Conservation (phyloP, 2,113 vertebrate genomes). For the Nanorana parkeri region DNA sequence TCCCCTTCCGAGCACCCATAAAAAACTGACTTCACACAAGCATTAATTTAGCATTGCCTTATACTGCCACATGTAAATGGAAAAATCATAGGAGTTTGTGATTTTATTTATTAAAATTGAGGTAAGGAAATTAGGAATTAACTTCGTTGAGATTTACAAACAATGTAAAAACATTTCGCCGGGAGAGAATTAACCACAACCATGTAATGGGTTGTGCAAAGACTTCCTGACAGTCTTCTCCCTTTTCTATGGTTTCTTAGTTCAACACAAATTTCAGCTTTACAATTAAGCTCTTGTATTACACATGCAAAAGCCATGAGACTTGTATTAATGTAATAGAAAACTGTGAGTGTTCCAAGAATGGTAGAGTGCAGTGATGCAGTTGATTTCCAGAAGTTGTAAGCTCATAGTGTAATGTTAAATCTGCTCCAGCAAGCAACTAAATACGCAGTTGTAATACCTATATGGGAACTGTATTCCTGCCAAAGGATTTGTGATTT, state of each 20-base stretch:
- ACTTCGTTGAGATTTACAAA: background rate
- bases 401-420: too few relatives aligned
- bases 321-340: slow-evolving; percentile 28
- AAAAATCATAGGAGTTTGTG: too few relatives aligned
- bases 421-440: too few relatives aligned
- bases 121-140: background rate
- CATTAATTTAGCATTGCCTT: too few relatives aligned
- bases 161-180: background rate
- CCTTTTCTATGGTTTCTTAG: slow-evolving; percentile 31
- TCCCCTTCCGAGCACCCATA: too few relatives aligned
- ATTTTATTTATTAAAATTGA: too few relatives aligned
- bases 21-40: too few relatives aligned
- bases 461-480: too few relatives aligned
- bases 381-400: slow-evolving; percentile 14
- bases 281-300: slow-evolving; percentile 33
- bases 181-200: slow-evolving; percentile 21
- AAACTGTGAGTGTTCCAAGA: slow-evolving; percentile 14
- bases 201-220: slow-evolving; percentile 10
- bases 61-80: too few relatives aligned
- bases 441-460: too few relatives aligned
- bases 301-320: slow-evolving; percentile 24
- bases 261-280: slow-evolving; percentile 10
- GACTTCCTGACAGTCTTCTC: slow-evolving; percentile 3
- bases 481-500: too few relatives aligned
- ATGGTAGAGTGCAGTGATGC: background rate